Percentiles rank a stretch among this genome's conserved stretches.
Conservation (phyloP, 2,113 vertebrate genomes). For the Scopus umbretta region DNA sequence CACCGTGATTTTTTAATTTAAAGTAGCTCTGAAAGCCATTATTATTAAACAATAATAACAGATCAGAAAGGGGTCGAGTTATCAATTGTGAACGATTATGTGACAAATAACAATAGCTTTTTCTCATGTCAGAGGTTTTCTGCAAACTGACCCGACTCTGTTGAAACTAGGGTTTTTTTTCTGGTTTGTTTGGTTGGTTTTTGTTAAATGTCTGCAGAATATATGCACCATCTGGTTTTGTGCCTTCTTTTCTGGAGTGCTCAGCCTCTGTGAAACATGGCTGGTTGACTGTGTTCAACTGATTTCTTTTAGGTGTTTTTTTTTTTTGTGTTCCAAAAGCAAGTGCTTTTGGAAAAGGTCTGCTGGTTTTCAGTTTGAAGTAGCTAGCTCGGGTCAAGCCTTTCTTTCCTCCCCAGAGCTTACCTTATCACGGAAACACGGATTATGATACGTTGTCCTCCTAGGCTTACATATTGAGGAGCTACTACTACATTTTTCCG, state of each 20-base stretch:
- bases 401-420: not conserved
- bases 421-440: not conserved
- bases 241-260: not conserved
- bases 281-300: not conserved
- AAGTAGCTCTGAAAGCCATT: not conserved
- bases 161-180: not conserved
- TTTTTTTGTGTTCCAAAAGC: not conserved
- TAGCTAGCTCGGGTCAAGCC: not conserved
- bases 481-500: not conserved
- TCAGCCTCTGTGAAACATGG: not conserved
- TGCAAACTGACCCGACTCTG: not conserved
- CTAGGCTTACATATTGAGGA: not conserved
- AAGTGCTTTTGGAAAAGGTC: not conserved
- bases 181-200: not conserved
- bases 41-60: not conserved
- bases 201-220: not conserved
- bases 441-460: not conserved
- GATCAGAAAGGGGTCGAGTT: not conserved
- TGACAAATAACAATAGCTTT: not conserved
- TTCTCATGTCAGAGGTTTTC: not conserved
- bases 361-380: not conserved
- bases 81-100: not conserved
- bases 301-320: not conserved
- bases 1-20: not conserved
- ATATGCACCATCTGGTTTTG: not conserved